phyloP scores from a whole-genome alignment of 2,113 vertebrate genomes.

The Spea multiplicata region DNA sequence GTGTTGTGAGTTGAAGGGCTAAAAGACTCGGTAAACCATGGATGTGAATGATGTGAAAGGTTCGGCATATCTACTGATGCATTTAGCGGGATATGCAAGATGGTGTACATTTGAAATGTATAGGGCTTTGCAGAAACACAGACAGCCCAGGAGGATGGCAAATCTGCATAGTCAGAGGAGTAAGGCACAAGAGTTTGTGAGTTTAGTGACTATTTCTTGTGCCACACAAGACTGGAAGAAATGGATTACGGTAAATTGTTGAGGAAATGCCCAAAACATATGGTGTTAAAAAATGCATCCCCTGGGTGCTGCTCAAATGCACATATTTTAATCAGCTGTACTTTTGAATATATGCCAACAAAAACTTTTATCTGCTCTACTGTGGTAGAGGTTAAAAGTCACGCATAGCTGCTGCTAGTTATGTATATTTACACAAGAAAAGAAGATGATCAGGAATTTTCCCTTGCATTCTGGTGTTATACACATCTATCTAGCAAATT shows the following conservation, averaged over 20 bases:
- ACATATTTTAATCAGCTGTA: neutral
- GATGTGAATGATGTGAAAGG: no score
- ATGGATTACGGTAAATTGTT: neutral
- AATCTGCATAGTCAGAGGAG: neutral
- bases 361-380: no score
- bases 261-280: neutral
- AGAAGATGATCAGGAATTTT: neutral
- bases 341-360: neutral
- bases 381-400: neutral
- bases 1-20: no score
- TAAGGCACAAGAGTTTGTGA: neutral
- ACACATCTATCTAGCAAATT: neutral
- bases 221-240: neutral
- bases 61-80: no score
- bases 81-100: no score
- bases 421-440: conserved; percentile 13
- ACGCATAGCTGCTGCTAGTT: neutral
- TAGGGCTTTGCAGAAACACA: neutral
- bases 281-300: neutral
- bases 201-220: neutral
- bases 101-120: no score
- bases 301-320: neutral
- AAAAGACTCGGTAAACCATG: no score
- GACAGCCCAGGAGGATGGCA: neutral
- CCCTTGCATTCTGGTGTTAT: conserved; percentile 9